Conservation (phyloP, 2,797 vertebrate genomes). For the Lerista edwardsae region DNA sequence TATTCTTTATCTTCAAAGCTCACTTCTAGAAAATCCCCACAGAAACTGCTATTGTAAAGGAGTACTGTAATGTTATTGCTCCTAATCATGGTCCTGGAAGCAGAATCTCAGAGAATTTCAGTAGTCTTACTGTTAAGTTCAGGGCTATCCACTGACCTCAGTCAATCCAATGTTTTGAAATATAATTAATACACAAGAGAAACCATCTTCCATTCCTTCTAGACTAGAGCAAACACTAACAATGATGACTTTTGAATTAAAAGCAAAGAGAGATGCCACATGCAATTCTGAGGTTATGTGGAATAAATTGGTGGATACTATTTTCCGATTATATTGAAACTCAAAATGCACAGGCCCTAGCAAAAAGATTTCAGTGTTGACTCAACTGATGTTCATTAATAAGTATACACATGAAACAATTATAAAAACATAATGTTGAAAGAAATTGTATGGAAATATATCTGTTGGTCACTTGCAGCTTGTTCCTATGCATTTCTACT, state of each 20-base stretch:
- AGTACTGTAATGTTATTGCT: not conserved
- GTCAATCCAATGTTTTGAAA: slow-evolving; percentile 4
- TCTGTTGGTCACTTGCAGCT: too few relatives aligned
- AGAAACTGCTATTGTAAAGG: not conserved
- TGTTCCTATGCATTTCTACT: too few relatives aligned
- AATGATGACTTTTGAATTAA: slow-evolving; percentile 4
- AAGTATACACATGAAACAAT: not conserved
- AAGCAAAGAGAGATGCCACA: not conserved
- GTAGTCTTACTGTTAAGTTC: not conserved
- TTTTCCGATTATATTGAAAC: not conserved
- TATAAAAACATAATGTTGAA: not conserved
- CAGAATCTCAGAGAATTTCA: not conserved
- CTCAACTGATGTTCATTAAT: not conserved
- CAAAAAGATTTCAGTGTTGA: not conserved
- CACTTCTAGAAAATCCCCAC: not conserved
- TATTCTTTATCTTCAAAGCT: not conserved
- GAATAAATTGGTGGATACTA: not conserved
- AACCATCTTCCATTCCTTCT: not conserved
- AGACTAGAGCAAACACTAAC: slow-evolving; percentile 2
- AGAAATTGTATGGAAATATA: not conserved
- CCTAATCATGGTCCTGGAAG: not conserved
- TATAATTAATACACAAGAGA: slow-evolving; percentile 39
- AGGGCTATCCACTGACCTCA: not conserved
- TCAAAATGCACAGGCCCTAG: not conserved
- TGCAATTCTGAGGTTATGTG: not conserved